A percentile compares a stretch with the other conserved stretches of the same genome.
These are phyloP conservation scores for Xenopus tropicalis DNA, from an alignment of 2,113 vertebrate species.

Conservation along the genomic window UCB_Xtro_10.0 CM004443.2:114278501-114279000, in stretches of 20 bases:
- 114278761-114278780: constrained; percentile 64
- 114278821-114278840: constrained; percentile 37
- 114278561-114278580: too few relatives aligned
- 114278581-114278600: too few relatives aligned
- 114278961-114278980: too few relatives aligned
- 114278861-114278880: constrained; percentile 12
- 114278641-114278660: too few relatives aligned
- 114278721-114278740: constrained; percentile 45
- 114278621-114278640: too few relatives aligned
- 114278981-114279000: too few relatives aligned
- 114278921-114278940: constrained; percentile 13
- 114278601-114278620: too few relatives aligned
- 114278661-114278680: neutral
- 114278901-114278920: neutral
- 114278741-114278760: constrained; percentile 67
- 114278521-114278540: too few relatives aligned
- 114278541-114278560: too few relatives aligned
- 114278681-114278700: neutral
- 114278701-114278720: constrained; percentile 32
- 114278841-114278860: constrained; percentile 43
- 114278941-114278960: constrained; percentile 10
- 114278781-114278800: constrained; percentile 76
- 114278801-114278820: constrained; percentile 46
- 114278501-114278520: too few relatives aligned
- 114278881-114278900: neutral